Base-by-base conservation (phyloP, 2,888 invertebrate genomes). In the Tubiluchus corallicola region DNA sequence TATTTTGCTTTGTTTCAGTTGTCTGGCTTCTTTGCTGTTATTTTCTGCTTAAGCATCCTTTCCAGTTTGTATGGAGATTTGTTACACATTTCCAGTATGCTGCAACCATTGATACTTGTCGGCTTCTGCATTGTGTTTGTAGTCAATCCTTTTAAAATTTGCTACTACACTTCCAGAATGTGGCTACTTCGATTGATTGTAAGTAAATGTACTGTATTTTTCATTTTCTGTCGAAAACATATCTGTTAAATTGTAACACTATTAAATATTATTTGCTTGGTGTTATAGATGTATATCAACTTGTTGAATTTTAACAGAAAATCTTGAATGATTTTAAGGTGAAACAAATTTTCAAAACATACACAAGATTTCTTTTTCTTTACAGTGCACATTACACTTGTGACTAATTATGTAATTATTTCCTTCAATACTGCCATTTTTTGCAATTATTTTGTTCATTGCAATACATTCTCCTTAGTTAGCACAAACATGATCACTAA, bases 41-140 rank as follows among this genome's bases (percentile, higher is more conserved):
- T 92, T 1, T 96, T 94, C 94, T 81, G 85, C 0, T 64, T 90
- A 2, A 85, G 87, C 60, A 77, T 92, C 53, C 67, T 96, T 20
- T 76, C 78, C 54, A 87, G 83, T 62, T 67, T 88, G 52, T 80
- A 76, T 58, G 78, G 87, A 55, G 73, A 76, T 5, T 77, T 79
- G 54, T 66, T 96, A 38, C 77, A 81, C 58, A 81, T 96, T 64
- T 90, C 94, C 4, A 80, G 87, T 0, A 90, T 85, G 59, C 76
- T 83, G 13, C 88, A 87, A 66, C 98, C 98, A 0, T 64, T 96
- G 45, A 77, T 80, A 1, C 68, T 98, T 41, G 65, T 70, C 43
- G 68, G 79, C 13, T 79, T 94, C 74, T 67, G 78, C 55, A 52
- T 78, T 45, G 69, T 75, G 15, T 94, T 90, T 60, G 69, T 98